These are phyloP conservation scores for Liopterus haemorrhoidalis DNA, from an alignment of 2,888 invertebrate species.

Conservation along the genomic window DNA sequence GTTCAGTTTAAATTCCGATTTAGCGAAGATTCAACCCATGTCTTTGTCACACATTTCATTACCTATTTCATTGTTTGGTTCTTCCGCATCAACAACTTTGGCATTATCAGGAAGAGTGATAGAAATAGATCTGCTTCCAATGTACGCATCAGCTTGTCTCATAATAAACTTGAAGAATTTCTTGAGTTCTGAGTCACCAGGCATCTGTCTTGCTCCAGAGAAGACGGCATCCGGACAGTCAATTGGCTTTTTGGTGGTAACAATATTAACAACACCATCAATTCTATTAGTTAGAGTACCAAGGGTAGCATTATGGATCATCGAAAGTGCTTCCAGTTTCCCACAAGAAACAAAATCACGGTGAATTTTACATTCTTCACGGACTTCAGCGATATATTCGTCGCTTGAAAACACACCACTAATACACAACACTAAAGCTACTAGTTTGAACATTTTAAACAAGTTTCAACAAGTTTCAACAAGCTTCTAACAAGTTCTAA, in stretches of 20 bases:
- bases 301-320: constrained; percentile 3
- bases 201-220: constrained; percentile 9
- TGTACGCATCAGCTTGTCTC: constrained; percentile 17
- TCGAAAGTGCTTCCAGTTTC: constrained; percentile 14
- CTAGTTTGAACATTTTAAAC: no score
- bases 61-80: constrained; percentile 21
- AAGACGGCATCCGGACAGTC: constrained; percentile 8
- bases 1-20: no score
- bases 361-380: constrained; percentile 10
- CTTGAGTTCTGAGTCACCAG: constrained; percentile 14
- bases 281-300: constrained; percentile 4
- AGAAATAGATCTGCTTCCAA: constrained; percentile 18
- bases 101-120: constrained; percentile 15
- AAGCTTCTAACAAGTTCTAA: no score
- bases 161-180: constrained; percentile 19
- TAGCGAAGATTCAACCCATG: no score
- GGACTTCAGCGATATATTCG: constrained; percentile 17
- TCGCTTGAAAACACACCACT: constrained; percentile 17
- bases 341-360: constrained; percentile 19
- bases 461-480: no score
- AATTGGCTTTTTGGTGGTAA: constrained; percentile 15
- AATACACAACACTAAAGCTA: constrained; percentile 16
- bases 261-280: constrained; percentile 17
- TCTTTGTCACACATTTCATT: no score
- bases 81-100: constrained; percentile 13